These are phyloP conservation scores for Corythucha ciliata DNA, from an alignment of 2,888 invertebrate species.

Conservation along the genomic window DNA sequence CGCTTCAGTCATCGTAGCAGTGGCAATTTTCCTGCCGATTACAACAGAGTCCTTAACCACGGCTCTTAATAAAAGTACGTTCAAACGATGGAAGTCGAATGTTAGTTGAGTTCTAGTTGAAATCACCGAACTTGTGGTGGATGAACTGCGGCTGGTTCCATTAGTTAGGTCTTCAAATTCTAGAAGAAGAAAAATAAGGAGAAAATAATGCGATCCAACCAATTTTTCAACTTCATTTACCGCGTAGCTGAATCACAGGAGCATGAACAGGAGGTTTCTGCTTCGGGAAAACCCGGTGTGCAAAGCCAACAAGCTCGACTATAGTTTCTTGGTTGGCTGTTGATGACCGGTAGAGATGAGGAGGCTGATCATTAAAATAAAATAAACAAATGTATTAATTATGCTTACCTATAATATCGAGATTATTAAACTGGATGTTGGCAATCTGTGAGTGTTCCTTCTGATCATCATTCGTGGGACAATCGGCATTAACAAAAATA, in stretches of 20 bases:
- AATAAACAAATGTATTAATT: neutral
- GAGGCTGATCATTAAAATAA: neutral
- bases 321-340: conserved; percentile 91
- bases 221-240: conserved; percentile 5
- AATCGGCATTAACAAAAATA: conserved; percentile 55
- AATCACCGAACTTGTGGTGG: conserved; percentile 11
- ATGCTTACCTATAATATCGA: conserved; percentile 78
- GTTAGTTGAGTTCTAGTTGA: conserved; percentile 63
- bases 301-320: conserved; percentile 84
- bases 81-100: conserved; percentile 87
- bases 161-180: neutral
- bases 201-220: conserved; percentile 1
- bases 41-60: conserved; percentile 59
- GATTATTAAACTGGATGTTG: conserved; percentile 83
- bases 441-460: conserved; percentile 55
- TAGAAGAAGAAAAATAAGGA: neutral
- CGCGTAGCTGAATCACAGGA: conserved; percentile 32
- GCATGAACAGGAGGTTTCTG: conserved; percentile 34
- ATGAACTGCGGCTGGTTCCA: conserved; percentile 10
- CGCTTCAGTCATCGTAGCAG: conserved; percentile 85
- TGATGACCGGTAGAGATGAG: neutral
- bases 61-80: conserved; percentile 74
- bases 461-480: conserved; percentile 45
- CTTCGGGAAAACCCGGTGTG: conserved; percentile 54
- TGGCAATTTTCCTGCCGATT: conserved; percentile 80